Conservation (phyloP, 2,797 vertebrate species). For the Myotis findleyi region DNA sequence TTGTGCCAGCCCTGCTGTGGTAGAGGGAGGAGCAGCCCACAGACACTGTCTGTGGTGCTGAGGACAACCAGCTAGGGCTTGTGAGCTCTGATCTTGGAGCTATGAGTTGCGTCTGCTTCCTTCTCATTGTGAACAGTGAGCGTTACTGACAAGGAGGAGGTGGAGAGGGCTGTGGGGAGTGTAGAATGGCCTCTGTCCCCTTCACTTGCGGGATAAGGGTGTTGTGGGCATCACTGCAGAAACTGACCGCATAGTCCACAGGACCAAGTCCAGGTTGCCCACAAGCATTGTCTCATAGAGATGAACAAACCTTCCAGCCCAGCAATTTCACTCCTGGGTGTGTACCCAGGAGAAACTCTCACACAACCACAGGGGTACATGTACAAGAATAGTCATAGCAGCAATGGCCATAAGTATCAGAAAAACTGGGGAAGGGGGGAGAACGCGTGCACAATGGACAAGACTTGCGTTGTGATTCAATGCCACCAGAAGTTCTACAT, state of each 20-base stretch:
- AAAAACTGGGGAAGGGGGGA: neutral
- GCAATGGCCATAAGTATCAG: too few relatives aligned
- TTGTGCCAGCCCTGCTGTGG: neutral
- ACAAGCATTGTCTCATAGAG: neutral
- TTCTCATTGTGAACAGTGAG: neutral
- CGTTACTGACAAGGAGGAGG: neutral
- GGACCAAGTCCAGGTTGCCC: neutral
- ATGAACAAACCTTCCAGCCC: neutral
- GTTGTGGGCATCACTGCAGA: too few relatives aligned
- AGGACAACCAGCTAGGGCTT: accelerated
- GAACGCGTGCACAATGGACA: neutral
- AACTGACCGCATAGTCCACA: neutral
- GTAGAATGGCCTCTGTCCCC: neutral
- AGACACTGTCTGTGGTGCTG: neutral
- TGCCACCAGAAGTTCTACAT: neutral
- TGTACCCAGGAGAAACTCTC: neutral
- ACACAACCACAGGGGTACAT: neutral
- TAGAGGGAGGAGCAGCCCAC: accelerated
- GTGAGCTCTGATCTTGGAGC: neutral
- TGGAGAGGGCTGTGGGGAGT: neutral
- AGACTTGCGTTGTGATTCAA: neutral
- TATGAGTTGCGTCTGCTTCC: neutral
- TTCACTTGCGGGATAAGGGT: neutral
- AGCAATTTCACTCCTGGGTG: neutral
- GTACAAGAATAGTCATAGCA: neutral